Base-by-base conservation (phyloP, 2,113 vertebrate genomes). In the Lasiurus cinereus region DNA sequence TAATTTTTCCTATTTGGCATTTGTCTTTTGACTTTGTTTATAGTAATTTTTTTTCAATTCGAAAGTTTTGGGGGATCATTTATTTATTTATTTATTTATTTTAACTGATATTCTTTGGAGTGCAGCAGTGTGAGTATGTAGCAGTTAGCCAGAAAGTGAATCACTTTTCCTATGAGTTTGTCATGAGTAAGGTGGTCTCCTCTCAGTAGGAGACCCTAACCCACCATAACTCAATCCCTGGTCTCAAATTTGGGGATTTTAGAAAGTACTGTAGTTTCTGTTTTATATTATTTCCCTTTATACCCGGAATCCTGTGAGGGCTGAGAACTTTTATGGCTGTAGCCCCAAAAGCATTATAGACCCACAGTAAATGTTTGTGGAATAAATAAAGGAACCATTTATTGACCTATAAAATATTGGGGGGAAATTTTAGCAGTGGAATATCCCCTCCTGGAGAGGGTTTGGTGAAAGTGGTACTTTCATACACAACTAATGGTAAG, bases 391-490 rank as follows among this genome's bases (percentile, higher is more conserved):
- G 72, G 62, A 83, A 31, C 8, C 21, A 12, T 67, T 80, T 46
- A 69, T 29, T 88, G 6, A 95, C 52, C 36, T 86, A 72, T 29
- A 31, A 27, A 50, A 22, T 86, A 19, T 66, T 27, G 59, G 36
- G 46, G n/a, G 69, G 13, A 12, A 9, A 13, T 22, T 15, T 66
- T 72, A 83, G 31, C 33, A 50, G 19, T 59, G 66, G 16, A 64
- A 29, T 94, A 85, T 78, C 72, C 16, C 19, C 22, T 92, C 16
- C 8, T 77, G 46, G 59, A 83, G 31, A 39, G 14, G 7, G 16
- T 76, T 80, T 92, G 56, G 3, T 85, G 19, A 95, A 89, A 91
- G 22, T 67, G 18, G 10, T 91, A 22, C 48, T 91, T 87, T 80
- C 22, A 39, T 33, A 39, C 14, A 59, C 15, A 48, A 43, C 76